Percentiles rank a stretch among this genome's conserved stretches.
phyloP scores from a whole-genome alignment of 1,140 invertebrate genomes.

The Andricus grossulariae region DNA sequence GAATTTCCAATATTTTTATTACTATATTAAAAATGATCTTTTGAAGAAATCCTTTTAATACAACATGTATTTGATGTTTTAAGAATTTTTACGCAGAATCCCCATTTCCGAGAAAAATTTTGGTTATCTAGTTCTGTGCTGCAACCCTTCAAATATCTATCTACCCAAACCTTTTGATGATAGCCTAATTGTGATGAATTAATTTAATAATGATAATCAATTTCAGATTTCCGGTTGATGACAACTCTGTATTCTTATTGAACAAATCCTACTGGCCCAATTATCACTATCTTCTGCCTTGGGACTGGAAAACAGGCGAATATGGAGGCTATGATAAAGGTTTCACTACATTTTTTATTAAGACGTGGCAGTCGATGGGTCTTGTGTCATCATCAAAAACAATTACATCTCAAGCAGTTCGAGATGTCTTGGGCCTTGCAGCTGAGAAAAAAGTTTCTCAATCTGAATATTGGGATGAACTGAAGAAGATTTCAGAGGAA shows the following conservation, averaged over 20 bases:
- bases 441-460: constrained; percentile 53
- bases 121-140: too few relatives aligned
- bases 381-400: constrained; percentile 80
- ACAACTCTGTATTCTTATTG: constrained; percentile 84
- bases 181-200: background rate
- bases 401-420: constrained; percentile 78
- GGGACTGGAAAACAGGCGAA: constrained; percentile 87
- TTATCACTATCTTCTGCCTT: constrained; percentile 86
- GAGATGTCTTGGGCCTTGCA: constrained; percentile 76
- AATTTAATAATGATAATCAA: constrained; percentile 10
- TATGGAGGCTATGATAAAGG: constrained; percentile 84
- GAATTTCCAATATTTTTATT: too few relatives aligned
- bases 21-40: too few relatives aligned
- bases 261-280: constrained; percentile 85
- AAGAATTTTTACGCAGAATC: too few relatives aligned
- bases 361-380: constrained; percentile 81
- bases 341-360: constrained; percentile 80
- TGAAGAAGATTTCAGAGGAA: constrained; percentile 54
- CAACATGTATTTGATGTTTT: too few relatives aligned
- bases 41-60: too few relatives aligned
- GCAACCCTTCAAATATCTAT: too few relatives aligned
- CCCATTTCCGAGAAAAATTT: too few relatives aligned
- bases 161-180: too few relatives aligned
- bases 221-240: constrained; percentile 81
- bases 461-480: constrained; percentile 44